phyloP scores from a whole-genome alignment of 2,888 invertebrate species.

The Ophion ellenae region DNA sequence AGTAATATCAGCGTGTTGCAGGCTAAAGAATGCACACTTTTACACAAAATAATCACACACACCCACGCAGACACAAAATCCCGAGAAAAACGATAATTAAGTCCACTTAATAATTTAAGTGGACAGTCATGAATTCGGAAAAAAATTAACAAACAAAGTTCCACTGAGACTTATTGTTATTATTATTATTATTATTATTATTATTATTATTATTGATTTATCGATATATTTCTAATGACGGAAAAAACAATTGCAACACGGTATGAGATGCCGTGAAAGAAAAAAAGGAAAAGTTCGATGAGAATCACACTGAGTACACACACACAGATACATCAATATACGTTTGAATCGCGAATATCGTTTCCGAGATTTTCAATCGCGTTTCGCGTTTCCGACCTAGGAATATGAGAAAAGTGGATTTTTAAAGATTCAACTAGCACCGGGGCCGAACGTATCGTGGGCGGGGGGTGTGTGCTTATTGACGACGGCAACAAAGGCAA shows the following conservation, averaged over 20 bases:
- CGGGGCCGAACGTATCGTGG: conserved; percentile 37
- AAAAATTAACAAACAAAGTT: conserved; percentile 35
- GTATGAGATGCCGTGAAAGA: conserved; percentile 10
- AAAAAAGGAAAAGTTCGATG: conserved; percentile 45
- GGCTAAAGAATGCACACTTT: conserved; percentile 48
- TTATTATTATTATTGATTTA: conserved; percentile 41
- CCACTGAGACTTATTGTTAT: conserved; percentile 59
- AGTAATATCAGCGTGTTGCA: conserved; percentile 33
- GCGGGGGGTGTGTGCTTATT: conserved; percentile 12
- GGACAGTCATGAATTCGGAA: neutral
- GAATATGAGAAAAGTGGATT: conserved; percentile 10
- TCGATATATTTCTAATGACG: conserved; percentile 37
- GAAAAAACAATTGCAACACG: conserved; percentile 31
- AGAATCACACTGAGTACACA: conserved; percentile 52
- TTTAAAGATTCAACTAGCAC: conserved; percentile 2
- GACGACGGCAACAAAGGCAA: neutral
- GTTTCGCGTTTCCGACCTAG: conserved; percentile 8
- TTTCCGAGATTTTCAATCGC: conserved; percentile 14
- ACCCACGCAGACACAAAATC: conserved; percentile 3
- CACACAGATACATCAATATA: conserved; percentile 34
- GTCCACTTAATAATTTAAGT: conserved; percentile 9
- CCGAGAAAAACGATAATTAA: conserved; percentile 1
- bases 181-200: conserved; percentile 47
- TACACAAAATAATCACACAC: conserved; percentile 18
- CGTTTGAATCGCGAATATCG: conserved; percentile 41